A percentile compares a stretch with the other conserved stretches of the same genome.
Evolutionary conservation across 2,797 vertebrate genomes (phyloP).

Genomic region (Sarcophilus harrisii): DNA sequence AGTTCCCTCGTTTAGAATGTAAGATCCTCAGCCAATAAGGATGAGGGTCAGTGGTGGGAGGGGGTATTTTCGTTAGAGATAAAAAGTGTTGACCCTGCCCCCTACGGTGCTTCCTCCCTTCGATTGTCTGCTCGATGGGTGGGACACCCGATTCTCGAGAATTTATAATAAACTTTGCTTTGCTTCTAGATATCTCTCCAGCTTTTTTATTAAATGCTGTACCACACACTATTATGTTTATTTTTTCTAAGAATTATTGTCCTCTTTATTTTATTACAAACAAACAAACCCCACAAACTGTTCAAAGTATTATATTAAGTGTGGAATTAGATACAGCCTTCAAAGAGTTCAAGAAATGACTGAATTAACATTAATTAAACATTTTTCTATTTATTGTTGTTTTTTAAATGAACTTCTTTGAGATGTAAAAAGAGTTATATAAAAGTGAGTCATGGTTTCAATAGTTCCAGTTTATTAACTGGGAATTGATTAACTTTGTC

Average conservation of each 20-base stretch:
- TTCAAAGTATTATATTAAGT: not conserved
- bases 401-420: constrained; percentile 48
- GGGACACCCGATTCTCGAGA: too few species aligned
- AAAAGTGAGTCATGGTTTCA: constrained; percentile 23
- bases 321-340: constrained; percentile 36
- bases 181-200: too few species aligned
- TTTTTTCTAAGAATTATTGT: not conserved
- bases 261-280: not conserved
- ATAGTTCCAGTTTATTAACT: constrained; percentile 40
- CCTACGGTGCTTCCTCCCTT: too few species aligned
- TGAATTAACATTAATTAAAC: not conserved
- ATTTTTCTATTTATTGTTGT: not conserved
- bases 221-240: not conserved
- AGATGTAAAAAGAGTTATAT: constrained; percentile 56
- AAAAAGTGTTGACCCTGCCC: too few species aligned
- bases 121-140: too few species aligned
- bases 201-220: too few species aligned
- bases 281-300: not conserved
- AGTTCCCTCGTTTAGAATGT: too few species aligned
- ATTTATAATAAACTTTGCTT: too few species aligned
- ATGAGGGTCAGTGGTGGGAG: too few species aligned
- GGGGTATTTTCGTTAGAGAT: too few species aligned
- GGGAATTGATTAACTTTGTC: constrained; percentile 18
- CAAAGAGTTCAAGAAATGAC: constrained; percentile 46
- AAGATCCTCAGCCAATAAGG: too few species aligned